phyloP scores from a whole-genome alignment of 2,113 vertebrate genomes.

The Copsychus sechellarum region DNA sequence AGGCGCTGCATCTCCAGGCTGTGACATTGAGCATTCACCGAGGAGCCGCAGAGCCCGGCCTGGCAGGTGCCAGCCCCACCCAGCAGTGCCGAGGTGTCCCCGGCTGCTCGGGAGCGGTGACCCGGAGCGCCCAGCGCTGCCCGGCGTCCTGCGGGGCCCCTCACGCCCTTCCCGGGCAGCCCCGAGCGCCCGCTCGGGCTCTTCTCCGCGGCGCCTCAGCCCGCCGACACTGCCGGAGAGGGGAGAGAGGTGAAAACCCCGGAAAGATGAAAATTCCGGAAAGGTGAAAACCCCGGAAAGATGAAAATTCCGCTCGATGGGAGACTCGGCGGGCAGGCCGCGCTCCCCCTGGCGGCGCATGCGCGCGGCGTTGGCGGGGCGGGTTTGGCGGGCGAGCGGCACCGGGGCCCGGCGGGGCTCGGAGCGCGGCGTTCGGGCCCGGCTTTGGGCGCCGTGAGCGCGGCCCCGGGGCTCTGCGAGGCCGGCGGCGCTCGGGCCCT shows the following conservation, averaged over 20 bases:
- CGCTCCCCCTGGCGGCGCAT: neutral
- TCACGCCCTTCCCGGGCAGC: neutral
- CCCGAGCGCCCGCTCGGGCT: no score
- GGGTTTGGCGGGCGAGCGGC: neutral
- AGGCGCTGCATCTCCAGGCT: neutral
- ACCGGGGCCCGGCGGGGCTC: neutral
- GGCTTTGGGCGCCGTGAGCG: neutral
- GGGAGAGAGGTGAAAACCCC: no score
- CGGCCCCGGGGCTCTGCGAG: no score
- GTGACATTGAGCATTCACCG: neutral
- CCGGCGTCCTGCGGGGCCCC: no score
- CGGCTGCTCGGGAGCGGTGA: fast-evolving
- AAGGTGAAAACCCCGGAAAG: no score
- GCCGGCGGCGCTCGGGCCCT: no score
- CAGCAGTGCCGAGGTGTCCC: fast-evolving
- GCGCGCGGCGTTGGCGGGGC: neutral
- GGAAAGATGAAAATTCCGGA: neutral
- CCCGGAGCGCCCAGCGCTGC: neutral
- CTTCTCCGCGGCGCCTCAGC: neutral
- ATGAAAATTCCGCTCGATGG: neutral
- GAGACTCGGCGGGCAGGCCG: neutral
- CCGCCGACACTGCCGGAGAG: no score
- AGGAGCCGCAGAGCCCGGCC: neutral
- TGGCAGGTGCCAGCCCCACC: fast-evolving
- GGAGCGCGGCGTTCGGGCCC: neutral